phyloP scores from a whole-genome alignment of 2,888 invertebrate species.

The Drosophila nr. perissopoda region DNA sequence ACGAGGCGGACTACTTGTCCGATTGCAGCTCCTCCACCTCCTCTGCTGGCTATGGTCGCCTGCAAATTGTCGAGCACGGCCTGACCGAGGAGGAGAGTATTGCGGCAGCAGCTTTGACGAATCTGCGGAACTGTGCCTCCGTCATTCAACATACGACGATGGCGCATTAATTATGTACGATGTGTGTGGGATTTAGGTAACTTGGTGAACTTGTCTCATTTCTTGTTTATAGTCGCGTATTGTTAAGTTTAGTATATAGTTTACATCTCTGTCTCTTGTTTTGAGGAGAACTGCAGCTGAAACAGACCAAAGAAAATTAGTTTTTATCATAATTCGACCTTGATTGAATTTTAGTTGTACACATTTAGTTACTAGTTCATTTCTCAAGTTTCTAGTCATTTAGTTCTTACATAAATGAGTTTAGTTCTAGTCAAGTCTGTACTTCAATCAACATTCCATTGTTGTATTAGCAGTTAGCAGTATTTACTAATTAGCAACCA shows the following conservation, averaged over 20 bases:
- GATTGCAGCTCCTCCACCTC: slow-evolving; percentile 82
- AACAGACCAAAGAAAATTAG: slow-evolving; percentile 77
- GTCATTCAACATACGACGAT: slow-evolving; percentile 85
- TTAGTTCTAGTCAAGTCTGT: slow-evolving; percentile 62
- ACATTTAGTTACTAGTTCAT: slow-evolving; percentile 46
- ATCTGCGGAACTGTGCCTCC: slow-evolving; percentile 85
- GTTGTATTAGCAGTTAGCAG: slow-evolving; percentile 24
- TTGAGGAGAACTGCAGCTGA: slow-evolving; percentile 73
- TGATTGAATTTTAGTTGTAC: slow-evolving; percentile 43
- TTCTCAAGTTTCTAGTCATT: slow-evolving; percentile 52
- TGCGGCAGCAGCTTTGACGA: slow-evolving; percentile 84
- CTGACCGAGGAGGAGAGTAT: slow-evolving; percentile 85
- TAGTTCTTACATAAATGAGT: slow-evolving; percentile 61
- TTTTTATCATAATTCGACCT: slow-evolving; percentile 45
- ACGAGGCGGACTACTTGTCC: slow-evolving; percentile 81
- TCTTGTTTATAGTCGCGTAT: slow-evolving; percentile 45
- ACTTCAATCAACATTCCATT: slow-evolving; percentile 67
- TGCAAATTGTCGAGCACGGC: slow-evolving; percentile 83
- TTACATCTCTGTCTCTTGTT: slow-evolving; percentile 21
- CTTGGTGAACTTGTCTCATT: slow-evolving; percentile 50
- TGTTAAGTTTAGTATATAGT: slow-evolving; percentile 70
- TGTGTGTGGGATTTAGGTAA: slow-evolving; percentile 4
- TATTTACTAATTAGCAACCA: slow-evolving; percentile 30
- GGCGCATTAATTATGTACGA: slow-evolving; percentile 71
- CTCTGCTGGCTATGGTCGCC: slow-evolving; percentile 81